Conservation (phyloP, 2,888 invertebrate genomes). For the Cotesia congregata region DNA sequence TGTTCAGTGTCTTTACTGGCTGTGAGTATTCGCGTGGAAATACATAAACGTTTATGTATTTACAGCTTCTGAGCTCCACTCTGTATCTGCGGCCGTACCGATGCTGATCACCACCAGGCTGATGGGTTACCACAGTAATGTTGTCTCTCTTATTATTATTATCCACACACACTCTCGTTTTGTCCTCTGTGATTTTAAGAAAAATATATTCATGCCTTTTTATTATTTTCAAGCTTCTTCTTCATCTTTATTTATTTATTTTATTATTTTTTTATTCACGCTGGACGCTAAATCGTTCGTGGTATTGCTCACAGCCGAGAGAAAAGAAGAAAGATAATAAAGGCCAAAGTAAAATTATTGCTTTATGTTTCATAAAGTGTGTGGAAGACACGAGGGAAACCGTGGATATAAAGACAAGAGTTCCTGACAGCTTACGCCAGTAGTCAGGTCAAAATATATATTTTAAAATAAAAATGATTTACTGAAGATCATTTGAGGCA, state of each 20-base stretch:
- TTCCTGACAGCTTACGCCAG: neutral
- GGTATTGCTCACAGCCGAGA: neutral
- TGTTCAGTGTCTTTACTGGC: neutral
- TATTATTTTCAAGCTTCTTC: neutral
- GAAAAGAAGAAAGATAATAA: conserved; percentile 5
- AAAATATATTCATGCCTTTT: neutral
- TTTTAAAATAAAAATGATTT: too few relatives aligned
- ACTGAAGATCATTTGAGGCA: too few relatives aligned
- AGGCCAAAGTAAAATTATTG: conserved; percentile 53
- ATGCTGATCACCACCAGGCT: neutral
- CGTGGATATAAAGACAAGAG: neutral
- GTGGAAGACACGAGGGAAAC: neutral
- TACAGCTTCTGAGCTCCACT: conserved; percentile 34
- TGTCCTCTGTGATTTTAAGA: neutral
- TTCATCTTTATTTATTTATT: conserved; percentile 4
- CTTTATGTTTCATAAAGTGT: conserved; percentile 58
- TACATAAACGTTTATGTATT: conserved; percentile 42
- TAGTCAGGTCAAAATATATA: neutral
- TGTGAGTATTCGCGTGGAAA: conserved; percentile 36
- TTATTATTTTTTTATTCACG: neutral
- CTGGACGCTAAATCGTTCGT: neutral
- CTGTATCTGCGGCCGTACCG: conserved; percentile 12
- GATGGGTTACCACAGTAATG: conserved; percentile 29
- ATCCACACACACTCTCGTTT: neutral
- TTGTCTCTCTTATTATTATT: neutral